These are phyloP conservation scores for Neogale vison DNA, from an alignment of 2,113 vertebrate genomes.

Conservation along the genomic window DNA sequence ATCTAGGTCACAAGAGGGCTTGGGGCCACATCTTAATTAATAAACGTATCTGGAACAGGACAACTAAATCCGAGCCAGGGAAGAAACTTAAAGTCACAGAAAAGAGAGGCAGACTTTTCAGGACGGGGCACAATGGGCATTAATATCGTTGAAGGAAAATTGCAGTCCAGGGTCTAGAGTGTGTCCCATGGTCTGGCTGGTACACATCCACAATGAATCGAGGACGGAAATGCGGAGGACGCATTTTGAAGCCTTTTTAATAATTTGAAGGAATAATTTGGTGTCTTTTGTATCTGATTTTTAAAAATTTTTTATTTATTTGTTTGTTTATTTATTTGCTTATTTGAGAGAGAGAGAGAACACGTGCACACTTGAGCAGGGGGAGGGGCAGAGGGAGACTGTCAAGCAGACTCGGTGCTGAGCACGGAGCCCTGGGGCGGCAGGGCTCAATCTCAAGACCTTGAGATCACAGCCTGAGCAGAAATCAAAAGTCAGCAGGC, in stretches of 20 bases:
- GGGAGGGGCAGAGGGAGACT: not conserved
- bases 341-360: not conserved
- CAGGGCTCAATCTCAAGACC: not conserved
- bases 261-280: not conserved
- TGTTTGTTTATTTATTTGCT: not conserved
- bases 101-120: not conserved
- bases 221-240: not conserved
- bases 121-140: not conserved
- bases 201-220: not conserved
- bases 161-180: not conserved
- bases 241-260: not conserved
- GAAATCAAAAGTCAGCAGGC: not conserved
- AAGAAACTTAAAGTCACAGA: not conserved
- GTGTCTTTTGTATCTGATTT: not conserved
- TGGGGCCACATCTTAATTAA: not conserved
- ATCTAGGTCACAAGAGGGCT: not conserved
- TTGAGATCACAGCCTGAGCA: not conserved
- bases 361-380: not conserved
- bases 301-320: not conserved
- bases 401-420: not conserved
- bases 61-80: not conserved
- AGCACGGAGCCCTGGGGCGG: rapidly evolving
- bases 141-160: not conserved
- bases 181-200: not conserved
- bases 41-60: not conserved